Evolutionary conservation across 2,113 vertebrate species (phyloP).

Genomic region (Parotia lawesii): DNA sequence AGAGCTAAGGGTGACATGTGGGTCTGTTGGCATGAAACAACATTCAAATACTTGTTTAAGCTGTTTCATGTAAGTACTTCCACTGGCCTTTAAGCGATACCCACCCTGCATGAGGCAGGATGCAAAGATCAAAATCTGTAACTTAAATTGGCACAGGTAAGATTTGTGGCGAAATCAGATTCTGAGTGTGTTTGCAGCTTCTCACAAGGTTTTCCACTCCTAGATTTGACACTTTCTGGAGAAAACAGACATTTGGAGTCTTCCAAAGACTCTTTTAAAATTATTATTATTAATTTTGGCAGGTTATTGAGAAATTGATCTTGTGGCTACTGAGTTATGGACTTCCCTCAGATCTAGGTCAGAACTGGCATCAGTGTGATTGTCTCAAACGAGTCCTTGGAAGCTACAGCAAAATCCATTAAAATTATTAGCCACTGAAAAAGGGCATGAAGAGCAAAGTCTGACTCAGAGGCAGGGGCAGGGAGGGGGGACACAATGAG

Average conservation of each 20-base stretch:
- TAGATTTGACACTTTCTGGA: neutral
- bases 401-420: neutral
- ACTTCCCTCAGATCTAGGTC: neutral
- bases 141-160: neutral
- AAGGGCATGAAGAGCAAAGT: neutral
- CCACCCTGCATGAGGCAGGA: neutral
- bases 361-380: neutral
- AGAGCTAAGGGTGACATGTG: neutral
- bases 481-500: neutral
- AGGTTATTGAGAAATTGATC: neutral
- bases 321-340: neutral
- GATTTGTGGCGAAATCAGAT: neutral
- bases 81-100: neutral
- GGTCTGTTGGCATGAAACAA: neutral
- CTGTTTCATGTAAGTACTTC: neutral
- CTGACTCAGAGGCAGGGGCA: neutral
- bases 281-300: neutral
- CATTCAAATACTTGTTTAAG: neutral
- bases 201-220: neutral
- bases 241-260: neutral
- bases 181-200: neutral
- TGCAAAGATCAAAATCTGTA: neutral
- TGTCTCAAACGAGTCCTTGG: neutral
- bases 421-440: neutral
- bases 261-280: neutral